phyloP scores from a whole-genome alignment of 2,888 invertebrate genomes.

The Pycnomerus fuliginosus region DNA sequence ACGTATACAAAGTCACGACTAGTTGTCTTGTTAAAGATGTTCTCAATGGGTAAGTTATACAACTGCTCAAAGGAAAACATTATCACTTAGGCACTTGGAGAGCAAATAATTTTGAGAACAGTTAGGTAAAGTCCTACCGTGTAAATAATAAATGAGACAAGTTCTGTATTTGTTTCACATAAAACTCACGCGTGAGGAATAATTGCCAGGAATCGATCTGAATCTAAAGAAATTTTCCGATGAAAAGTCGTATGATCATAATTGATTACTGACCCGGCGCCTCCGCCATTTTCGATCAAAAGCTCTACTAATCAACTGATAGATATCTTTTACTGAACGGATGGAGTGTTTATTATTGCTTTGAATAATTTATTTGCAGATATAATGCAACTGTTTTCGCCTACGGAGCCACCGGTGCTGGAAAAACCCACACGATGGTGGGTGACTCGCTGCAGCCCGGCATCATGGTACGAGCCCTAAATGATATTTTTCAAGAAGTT shows the following conservation, averaged over 20 bases:
- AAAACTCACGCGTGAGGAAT: too few species aligned
- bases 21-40: conserved; percentile 84
- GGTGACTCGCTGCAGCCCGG: conserved; percentile 70
- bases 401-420: conserved; percentile 89
- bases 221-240: too few species aligned
- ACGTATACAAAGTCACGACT: conserved; percentile 85
- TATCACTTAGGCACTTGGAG: not conserved
- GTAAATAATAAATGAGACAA: too few species aligned
- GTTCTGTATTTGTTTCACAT: too few species aligned
- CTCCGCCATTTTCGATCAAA: too few species aligned
- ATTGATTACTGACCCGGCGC: too few species aligned
- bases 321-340: too few species aligned
- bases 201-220: too few species aligned
- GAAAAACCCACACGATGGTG: conserved; percentile 91
- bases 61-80: not conserved
- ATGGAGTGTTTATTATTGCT: too few species aligned
- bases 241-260: too few species aligned
- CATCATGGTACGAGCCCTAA: conserved; percentile 83
- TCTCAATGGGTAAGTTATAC: conserved; percentile 55
- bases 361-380: conserved; percentile 56
- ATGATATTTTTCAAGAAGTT: conserved; percentile 76
- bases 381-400: conserved; percentile 96
- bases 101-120: not conserved
- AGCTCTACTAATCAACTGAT: too few species aligned
- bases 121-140: too few species aligned